Evolutionary conservation across 2,797 vertebrate genomes (phyloP), one percentile per base, ranked within the genome.

Genomic region (Dendrocincla tyrannina): DNA sequence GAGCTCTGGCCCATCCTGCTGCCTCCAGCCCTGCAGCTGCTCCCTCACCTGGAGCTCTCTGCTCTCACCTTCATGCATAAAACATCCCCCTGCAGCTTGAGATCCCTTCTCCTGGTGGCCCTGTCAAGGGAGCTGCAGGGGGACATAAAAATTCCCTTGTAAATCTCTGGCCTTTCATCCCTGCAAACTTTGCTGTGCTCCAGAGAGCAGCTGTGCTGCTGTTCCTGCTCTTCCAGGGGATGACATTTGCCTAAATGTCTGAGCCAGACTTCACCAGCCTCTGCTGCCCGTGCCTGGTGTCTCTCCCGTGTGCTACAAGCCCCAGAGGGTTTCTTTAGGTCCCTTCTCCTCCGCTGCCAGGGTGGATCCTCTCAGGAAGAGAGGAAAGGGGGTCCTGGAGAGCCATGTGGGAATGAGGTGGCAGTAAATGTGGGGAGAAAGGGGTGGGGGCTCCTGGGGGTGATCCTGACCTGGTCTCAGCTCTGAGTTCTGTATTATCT

Each of bases 391-490:
- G 20, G 27, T 72, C 53, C 22, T 0, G 1, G 28, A 32, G 41
- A 41, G 63, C n/a, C 1, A 1, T 0, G 0, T 52, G 42, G 78
- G 47, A 35, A 22, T 0, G 6, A 30, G 17, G 9, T 44, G 30
- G 32, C 33, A 58, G 32, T 5, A 22, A 63, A 17, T 18, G 39
- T 15, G 4, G 13, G 13, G 33, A 12, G 20, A 13, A 7, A 14
- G 15, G 10, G 44, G 1, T 46, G 11, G 19, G 42, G 46, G 33
- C 6, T 18, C 9, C 69, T 46, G 28, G 23, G 41, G 5, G 28
- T 42, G 49, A 33, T 69, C 39, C 35, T 64, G 25, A 33, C 33
- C 50, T 4, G 3, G n/a, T 42, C 22, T 39, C 17, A 7, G 33
- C 39, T 30, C 13, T 7, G 37, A 37, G 41, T 5, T 20, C 7